Percentiles rank a stretch among this genome's conserved stretches.
phyloP scores from a whole-genome alignment of 2,113 vertebrate genomes.

The Odocoileus virginianus region DNA sequence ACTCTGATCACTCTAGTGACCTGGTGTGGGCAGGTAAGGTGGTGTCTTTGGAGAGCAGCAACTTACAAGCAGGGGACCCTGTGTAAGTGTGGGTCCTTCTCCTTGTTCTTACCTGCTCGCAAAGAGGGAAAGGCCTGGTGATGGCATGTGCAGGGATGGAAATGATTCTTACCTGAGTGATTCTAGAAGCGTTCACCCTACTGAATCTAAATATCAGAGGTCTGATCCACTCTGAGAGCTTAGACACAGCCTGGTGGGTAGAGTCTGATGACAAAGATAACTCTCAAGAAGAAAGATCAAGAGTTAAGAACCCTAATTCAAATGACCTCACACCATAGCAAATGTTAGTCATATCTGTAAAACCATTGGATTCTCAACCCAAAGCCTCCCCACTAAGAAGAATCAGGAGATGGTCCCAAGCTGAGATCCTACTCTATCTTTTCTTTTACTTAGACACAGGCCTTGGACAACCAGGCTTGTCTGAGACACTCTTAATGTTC shows the following conservation, averaged over 20 bases:
- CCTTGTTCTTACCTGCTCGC: neutral
- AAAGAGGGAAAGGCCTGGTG: neutral
- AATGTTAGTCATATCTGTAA: neutral
- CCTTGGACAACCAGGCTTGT: neutral
- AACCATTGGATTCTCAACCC: neutral
- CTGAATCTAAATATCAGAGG: neutral
- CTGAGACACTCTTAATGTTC: neutral
- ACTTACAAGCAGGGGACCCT: fast-evolving
- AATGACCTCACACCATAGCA: neutral
- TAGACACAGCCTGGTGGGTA: neutral
- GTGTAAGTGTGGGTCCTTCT: neutral
- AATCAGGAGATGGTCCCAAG: neutral
- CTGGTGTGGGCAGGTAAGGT: neutral
- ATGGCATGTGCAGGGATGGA: neutral
- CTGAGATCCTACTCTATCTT: neutral
- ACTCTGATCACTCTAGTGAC: neutral
- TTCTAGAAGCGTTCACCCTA: neutral
- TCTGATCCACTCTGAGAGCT: neutral
- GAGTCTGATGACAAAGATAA: neutral
- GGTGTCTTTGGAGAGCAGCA: neutral
- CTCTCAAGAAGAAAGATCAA: neutral
- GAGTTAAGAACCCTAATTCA: neutral
- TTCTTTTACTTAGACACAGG: neutral
- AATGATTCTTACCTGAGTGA: neutral
- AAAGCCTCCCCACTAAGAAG: neutral